phyloP scores from a whole-genome alignment of 2,888 invertebrate genomes.

The Lepidochrysops patricia region DNA sequence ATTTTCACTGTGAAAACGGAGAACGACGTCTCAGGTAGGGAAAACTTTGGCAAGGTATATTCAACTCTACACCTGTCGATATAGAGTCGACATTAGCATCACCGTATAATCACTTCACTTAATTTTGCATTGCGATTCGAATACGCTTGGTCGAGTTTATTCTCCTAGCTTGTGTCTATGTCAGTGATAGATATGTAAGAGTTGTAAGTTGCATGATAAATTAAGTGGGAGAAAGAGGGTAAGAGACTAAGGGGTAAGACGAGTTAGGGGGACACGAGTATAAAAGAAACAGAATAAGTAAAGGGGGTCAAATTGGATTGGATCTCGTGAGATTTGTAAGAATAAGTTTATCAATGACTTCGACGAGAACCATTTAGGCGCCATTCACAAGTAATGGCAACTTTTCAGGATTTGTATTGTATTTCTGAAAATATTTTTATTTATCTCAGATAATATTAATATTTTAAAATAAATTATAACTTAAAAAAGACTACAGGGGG shows the following conservation, averaged over 20 bases:
- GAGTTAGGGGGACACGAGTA: neutral
- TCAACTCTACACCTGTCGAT: neutral
- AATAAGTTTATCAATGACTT: neutral
- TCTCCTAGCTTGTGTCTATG: slow-evolving; percentile 26
- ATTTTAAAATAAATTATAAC: too few relatives aligned
- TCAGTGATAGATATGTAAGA: slow-evolving; percentile 21
- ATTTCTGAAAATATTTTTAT: neutral
- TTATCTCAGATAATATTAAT: too few relatives aligned
- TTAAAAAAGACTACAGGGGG: too few relatives aligned
- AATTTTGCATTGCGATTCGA: slow-evolving; percentile 26
- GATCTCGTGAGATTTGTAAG: neutral
- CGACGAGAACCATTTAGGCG: neutral
- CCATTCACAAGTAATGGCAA: neutral
- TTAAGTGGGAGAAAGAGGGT: neutral
- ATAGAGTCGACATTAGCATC: neutral
- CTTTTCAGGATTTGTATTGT: neutral
- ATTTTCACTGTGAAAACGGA: slow-evolving; percentile 19
- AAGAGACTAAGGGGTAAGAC: neutral
- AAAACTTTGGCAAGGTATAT: neutral
- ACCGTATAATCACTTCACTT: slow-evolving; percentile 14
- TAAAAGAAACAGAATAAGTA: slow-evolving; percentile 9
- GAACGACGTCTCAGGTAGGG: slow-evolving; percentile 16
- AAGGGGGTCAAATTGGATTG: slow-evolving; percentile 7
- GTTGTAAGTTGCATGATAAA: slow-evolving; percentile 11
- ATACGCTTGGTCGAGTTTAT: slow-evolving; percentile 23